Conservation (phyloP, 2,113 vertebrate species). For the Peucedramus taeniatus region DNA sequence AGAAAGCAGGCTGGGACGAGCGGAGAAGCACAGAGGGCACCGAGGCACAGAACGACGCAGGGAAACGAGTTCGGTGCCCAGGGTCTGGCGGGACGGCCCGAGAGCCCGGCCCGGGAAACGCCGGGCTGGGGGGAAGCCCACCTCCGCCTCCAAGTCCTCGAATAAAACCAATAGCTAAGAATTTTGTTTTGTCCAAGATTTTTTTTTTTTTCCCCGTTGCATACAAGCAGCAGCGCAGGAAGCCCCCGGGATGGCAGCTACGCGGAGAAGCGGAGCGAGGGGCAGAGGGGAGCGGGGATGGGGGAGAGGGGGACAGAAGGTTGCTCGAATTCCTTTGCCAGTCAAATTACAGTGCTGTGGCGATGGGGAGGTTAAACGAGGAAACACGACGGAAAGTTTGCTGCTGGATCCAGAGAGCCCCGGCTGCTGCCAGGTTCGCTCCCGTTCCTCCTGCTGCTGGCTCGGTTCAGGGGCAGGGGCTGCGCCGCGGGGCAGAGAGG, state of each 20-base stretch:
- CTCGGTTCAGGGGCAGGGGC: background rate
- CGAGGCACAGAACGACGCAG: background rate
- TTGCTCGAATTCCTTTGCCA: background rate
- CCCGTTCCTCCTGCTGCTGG: background rate
- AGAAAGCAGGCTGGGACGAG: background rate
- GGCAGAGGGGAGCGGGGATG: background rate
- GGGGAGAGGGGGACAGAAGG: background rate
- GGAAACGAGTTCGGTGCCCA: background rate
- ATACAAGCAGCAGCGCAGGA: background rate
- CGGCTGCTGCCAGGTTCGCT: background rate
- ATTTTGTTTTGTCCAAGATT: background rate
- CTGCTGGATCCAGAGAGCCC: background rate
- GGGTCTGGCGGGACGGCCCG: background rate
- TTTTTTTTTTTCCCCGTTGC: background rate
- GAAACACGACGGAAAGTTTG: background rate
- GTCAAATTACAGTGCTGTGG: background rate
- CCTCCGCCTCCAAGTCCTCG: background rate
- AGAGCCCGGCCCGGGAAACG: background rate
- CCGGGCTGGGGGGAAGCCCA: background rate
- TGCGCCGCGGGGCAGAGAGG: background rate
- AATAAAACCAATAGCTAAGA: background rate
- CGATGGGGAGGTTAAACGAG: background rate
- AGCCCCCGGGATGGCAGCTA: background rate
- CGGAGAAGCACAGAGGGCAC: background rate
- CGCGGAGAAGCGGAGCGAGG: background rate